phyloP scores from a whole-genome alignment of 1,140 invertebrate genomes.

The Plutomurus gul region DNA sequence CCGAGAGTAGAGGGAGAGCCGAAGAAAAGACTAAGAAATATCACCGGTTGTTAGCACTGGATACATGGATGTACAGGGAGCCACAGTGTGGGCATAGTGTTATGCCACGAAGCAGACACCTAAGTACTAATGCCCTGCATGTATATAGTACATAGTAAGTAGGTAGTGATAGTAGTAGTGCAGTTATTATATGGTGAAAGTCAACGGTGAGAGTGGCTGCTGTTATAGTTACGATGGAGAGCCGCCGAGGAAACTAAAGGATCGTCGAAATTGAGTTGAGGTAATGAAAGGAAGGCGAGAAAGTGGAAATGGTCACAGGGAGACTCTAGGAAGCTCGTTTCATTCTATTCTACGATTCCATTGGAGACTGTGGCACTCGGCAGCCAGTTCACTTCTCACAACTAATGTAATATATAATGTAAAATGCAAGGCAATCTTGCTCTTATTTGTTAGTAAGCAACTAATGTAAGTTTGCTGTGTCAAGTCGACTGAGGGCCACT shows the following conservation, averaged over 20 bases:
- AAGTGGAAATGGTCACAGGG: neutral
- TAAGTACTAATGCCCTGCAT: too few species aligned
- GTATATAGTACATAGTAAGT: too few species aligned
- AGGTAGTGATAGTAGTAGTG: too few species aligned
- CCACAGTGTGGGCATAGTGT: too few species aligned
- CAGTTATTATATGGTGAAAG: too few species aligned
- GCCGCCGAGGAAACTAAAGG: neutral
- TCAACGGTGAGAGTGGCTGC: too few species aligned
- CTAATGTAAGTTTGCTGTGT: neutral
- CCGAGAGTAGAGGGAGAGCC: too few species aligned
- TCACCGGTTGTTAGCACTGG: too few species aligned
- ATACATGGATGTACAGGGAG: too few species aligned
- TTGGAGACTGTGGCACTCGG: neutral
- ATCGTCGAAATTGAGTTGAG: neutral
- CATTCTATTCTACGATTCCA: slow-evolving; percentile 1
- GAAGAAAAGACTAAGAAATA: too few species aligned
- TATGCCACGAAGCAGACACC: too few species aligned
- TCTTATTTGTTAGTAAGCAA: neutral
- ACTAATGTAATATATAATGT: slow-evolving; percentile 28
- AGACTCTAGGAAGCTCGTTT: neutral
- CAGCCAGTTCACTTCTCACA: neutral
- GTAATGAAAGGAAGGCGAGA: neutral
- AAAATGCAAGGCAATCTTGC: neutral
- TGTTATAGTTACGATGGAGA: too few species aligned
- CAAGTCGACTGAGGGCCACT: neutral